phyloP scores from a whole-genome alignment of 1,140 invertebrate species.

The Eulimnadia texana region DNA sequence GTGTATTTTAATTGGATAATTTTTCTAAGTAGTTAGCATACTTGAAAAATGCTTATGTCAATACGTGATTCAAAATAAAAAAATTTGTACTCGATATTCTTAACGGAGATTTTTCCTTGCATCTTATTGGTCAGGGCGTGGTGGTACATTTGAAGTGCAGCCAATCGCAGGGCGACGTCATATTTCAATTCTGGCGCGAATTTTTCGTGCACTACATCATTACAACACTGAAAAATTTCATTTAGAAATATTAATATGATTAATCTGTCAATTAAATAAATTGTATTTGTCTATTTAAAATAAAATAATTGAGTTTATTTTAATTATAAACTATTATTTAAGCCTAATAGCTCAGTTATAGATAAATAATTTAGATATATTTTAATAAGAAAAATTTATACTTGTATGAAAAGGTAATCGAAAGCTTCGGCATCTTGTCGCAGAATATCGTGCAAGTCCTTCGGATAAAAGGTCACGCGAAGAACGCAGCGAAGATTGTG shows the following conservation, averaged over 20 bases:
- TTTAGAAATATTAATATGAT: no score
- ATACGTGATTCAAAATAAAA: no score
- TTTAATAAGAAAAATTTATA: conserved; percentile 20
- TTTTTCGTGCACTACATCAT: conserved; percentile 79
- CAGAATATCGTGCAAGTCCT: conserved; percentile 63
- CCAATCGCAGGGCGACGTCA: conserved; percentile 65
- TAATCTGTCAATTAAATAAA: no score
- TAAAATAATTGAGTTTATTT: no score
- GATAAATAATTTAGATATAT: background rate
- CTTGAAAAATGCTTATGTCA: no score
- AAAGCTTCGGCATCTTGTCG: conserved; percentile 66
- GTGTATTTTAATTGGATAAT: no score
- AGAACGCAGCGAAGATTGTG: conserved; percentile 78
- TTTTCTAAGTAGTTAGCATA: no score
- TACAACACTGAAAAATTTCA: conserved; percentile 67
- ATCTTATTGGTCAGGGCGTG: conserved; percentile 65
- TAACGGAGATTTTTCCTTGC: conserved; percentile 62
- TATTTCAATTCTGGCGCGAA: conserved; percentile 79
- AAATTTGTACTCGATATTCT: conserved; percentile 76
- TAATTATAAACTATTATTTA: no score
- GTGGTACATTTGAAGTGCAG: conserved; percentile 79
- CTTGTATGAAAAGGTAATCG: conserved; percentile 74
- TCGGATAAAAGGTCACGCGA: conserved; percentile 71
- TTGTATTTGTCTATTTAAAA: no score
- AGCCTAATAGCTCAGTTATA: background rate